Conservation (phyloP, 2,113 vertebrate species). For the Dryoscopus gambensis region DNA sequence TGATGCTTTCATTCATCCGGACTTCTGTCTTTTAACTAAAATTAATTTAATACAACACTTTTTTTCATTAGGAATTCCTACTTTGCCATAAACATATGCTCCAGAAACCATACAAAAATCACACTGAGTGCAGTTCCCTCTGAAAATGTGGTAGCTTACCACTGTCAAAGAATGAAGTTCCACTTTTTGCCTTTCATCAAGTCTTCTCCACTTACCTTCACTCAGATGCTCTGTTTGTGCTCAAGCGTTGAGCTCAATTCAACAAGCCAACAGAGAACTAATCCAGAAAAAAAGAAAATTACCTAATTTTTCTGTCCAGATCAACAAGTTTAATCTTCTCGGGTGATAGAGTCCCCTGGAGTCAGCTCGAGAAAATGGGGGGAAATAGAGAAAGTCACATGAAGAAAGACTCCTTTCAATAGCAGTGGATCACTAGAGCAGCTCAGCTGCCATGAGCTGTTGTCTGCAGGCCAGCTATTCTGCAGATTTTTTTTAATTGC, state of each 20-base stretch:
- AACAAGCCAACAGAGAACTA: background rate
- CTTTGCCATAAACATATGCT: background rate
- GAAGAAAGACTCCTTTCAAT: background rate
- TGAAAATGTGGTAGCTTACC: background rate
- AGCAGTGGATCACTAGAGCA: background rate
- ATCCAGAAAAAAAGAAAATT: background rate
- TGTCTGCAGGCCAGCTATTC: background rate
- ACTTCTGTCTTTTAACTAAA: background rate
- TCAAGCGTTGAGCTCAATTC: background rate
- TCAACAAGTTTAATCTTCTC: background rate
- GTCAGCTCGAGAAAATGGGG: background rate
- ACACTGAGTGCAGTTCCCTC: background rate
- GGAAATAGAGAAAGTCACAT: background rate
- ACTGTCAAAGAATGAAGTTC: background rate
- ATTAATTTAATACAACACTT: background rate
- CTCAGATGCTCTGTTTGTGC: background rate
- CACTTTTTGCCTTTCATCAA: background rate
- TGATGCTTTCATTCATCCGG: background rate
- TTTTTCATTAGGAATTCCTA: background rate
- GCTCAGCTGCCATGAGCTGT: background rate
- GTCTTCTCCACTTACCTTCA: background rate
- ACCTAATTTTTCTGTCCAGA: background rate
- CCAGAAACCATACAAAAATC: background rate
- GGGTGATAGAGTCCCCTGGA: background rate
- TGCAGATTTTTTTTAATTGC: background rate